Conservation (phyloP, 2,888 invertebrate genomes). For the Iphiclides podalirius region DNA sequence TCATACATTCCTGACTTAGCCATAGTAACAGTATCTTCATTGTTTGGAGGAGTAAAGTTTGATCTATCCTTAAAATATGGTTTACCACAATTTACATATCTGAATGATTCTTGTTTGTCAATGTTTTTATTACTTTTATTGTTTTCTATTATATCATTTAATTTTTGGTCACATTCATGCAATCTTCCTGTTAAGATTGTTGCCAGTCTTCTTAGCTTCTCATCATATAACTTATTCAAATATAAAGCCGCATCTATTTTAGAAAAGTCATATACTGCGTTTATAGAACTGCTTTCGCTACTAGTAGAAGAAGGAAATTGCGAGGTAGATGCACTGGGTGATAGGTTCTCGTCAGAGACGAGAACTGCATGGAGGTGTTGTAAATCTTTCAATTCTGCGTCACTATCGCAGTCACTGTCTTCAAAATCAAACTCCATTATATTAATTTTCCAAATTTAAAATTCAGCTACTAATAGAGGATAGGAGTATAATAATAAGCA, state of each 20-base stretch:
- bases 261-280: slow-evolving; percentile 31
- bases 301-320: slow-evolving; percentile 24
- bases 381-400: slow-evolving; percentile 41
- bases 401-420: slow-evolving; percentile 38
- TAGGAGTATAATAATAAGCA: too few relatives aligned
- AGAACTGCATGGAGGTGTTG: slow-evolving; percentile 39
- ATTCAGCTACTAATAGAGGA: too few relatives aligned
- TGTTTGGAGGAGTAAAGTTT: slow-evolving; percentile 76
- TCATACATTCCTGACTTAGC: slow-evolving; percentile 58
- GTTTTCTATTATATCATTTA: slow-evolving; percentile 35
- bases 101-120: slow-evolving; percentile 35
- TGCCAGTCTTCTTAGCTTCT: slow-evolving; percentile 51
- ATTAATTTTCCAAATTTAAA: too few relatives aligned
- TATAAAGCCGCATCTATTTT: slow-evolving; percentile 49
- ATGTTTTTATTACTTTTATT: slow-evolving; percentile 31
- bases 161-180: slow-evolving; percentile 51
- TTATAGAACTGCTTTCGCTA: slow-evolving; percentile 20
- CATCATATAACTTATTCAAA: slow-evolving; percentile 58
- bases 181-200: slow-evolving; percentile 46
- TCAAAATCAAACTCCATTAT: slow-evolving; percentile 33
- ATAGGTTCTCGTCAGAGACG: slow-evolving; percentile 35
- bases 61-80: slow-evolving; percentile 84
- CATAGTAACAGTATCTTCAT: slow-evolving; percentile 78
- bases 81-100: slow-evolving; percentile 67
- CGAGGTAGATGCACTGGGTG: slow-evolving; percentile 26